These are phyloP conservation scores for Empis stercorea DNA, from an alignment of 2,888 invertebrate genomes.

Conservation along the genomic window DNA sequence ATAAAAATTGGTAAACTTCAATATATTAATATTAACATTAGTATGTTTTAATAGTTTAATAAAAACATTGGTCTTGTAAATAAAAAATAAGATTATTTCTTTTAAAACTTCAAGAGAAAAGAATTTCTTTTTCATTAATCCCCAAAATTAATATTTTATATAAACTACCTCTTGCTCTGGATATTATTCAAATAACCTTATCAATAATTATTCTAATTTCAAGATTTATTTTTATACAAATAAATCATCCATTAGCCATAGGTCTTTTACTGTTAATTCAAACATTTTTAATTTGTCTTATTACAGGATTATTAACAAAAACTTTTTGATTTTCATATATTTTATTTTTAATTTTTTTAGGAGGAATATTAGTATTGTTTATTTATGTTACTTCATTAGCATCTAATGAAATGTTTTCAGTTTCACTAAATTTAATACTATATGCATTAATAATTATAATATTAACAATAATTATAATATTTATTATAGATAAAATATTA, in stretches of 20 bases:
- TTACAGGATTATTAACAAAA: slow-evolving; percentile 38
- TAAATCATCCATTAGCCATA: slow-evolving; percentile 42
- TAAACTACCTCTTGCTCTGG: slow-evolving; percentile 55
- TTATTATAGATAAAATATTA: slow-evolving; percentile 22
- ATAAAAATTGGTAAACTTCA: slow-evolving; percentile 37
- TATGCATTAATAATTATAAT: slow-evolving; percentile 19
- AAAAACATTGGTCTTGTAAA: slow-evolving; percentile 58
- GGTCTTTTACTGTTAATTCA: slow-evolving; percentile 42
- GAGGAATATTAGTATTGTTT: slow-evolving; percentile 51
- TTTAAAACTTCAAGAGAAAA: slow-evolving; percentile 50
- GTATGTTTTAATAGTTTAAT: slow-evolving; percentile 48
- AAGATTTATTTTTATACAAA: slow-evolving; percentile 33
- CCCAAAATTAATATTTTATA: slow-evolving; percentile 56
- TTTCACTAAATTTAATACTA: slow-evolving; percentile 27
- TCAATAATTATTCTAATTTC: slow-evolving; percentile 23
- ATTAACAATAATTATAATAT: slow-evolving; percentile 19
- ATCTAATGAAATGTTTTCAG: slow-evolving; percentile 45
- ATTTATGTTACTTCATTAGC: slow-evolving; percentile 50
- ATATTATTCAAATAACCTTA: slow-evolving; percentile 26
- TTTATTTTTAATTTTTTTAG: slow-evolving; percentile 47
- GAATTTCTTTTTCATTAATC: slow-evolving; percentile 45
- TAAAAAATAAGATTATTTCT: slow-evolving; percentile 42
- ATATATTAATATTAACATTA: slow-evolving; percentile 39
- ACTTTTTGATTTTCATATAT: slow-evolving; percentile 49
- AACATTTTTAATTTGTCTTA: slow-evolving; percentile 39